Evolutionary conservation across 2,888 invertebrate genomes (phyloP).

Genomic region (Yponomeuta sedellus): DNA sequence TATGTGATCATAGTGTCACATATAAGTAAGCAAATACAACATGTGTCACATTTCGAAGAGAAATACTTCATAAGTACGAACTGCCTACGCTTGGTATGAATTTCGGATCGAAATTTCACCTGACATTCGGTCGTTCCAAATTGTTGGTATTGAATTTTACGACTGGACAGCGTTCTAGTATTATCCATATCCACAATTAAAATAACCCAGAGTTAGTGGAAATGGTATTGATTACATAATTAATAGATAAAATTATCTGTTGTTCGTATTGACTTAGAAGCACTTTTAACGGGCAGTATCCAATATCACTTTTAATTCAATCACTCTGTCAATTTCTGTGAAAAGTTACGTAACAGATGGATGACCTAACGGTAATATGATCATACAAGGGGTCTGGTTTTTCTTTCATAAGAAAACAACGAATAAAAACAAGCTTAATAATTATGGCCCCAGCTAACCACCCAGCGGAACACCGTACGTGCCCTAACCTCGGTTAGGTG

Average conservation of each 20-base stretch:
- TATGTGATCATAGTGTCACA: too few relatives aligned
- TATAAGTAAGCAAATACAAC: too few relatives aligned
- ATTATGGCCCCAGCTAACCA: background rate
- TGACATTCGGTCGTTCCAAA: background rate
- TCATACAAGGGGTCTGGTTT: too few relatives aligned
- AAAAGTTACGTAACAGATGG: too few relatives aligned
- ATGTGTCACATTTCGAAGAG: background rate
- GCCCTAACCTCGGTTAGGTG: background rate
- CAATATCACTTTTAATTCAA: too few relatives aligned
- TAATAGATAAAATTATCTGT: too few relatives aligned
- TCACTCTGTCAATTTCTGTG: too few relatives aligned
- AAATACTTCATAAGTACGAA: background rate
- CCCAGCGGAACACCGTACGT: background rate
- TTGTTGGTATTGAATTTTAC: background rate
- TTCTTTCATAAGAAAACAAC: background rate
- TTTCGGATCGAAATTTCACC: background rate
- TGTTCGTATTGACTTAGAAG: too few relatives aligned
- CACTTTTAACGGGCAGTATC: too few relatives aligned
- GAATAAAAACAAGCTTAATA: background rate
- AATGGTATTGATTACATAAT: too few relatives aligned
- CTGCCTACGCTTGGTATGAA: background rate
- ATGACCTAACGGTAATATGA: too few relatives aligned
- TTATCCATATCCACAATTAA: background rate
- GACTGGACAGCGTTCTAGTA: background rate
- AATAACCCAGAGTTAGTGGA: too few relatives aligned